Evolutionary conservation across 2,888 invertebrate species (phyloP).

Genomic region (Dromius quadrimaculatus): DNA sequence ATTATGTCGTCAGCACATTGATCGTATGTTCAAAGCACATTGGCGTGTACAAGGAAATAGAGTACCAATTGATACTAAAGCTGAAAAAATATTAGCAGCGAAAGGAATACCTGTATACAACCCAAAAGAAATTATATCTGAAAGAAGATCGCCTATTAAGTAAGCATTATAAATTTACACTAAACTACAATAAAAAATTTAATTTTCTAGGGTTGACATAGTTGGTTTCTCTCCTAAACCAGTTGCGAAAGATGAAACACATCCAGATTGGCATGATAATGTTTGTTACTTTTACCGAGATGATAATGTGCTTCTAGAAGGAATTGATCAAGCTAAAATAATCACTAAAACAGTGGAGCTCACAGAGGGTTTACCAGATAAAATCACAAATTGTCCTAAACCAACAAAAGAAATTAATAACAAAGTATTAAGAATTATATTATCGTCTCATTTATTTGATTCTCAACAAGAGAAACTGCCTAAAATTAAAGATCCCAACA

Average conservation of each 20-base stretch:
- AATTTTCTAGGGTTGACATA: conserved; percentile 59
- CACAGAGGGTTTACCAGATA: conserved; percentile 73
- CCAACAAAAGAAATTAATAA: conserved; percentile 70
- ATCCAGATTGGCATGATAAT: conserved; percentile 76
- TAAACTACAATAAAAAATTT: conserved; percentile 8
- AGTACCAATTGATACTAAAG: conserved; percentile 69
- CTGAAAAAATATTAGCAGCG: conserved; percentile 69
- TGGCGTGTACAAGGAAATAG: conserved; percentile 79
- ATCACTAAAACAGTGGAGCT: conserved; percentile 82
- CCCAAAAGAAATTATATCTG: conserved; percentile 72
- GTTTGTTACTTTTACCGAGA: conserved; percentile 73
- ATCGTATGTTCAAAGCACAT: conserved; percentile 77
- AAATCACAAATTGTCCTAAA: conserved; percentile 69
- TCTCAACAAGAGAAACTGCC: conserved; percentile 83
- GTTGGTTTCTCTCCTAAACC: conserved; percentile 67
- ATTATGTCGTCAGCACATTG: conserved; percentile 78
- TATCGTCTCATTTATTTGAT: conserved; percentile 79
- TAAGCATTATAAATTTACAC: conserved; percentile 18
- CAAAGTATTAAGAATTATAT: conserved; percentile 74
- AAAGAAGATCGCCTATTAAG: conserved; percentile 60
- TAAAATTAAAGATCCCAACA: conserved; percentile 75
- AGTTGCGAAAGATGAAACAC: conserved; percentile 69
- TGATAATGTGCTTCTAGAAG: conserved; percentile 77
- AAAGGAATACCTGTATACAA: conserved; percentile 74
- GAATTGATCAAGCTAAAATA: conserved; percentile 82